Conservation (phyloP, 2,888 invertebrate genomes). For the Tribolium freemani region DNA sequence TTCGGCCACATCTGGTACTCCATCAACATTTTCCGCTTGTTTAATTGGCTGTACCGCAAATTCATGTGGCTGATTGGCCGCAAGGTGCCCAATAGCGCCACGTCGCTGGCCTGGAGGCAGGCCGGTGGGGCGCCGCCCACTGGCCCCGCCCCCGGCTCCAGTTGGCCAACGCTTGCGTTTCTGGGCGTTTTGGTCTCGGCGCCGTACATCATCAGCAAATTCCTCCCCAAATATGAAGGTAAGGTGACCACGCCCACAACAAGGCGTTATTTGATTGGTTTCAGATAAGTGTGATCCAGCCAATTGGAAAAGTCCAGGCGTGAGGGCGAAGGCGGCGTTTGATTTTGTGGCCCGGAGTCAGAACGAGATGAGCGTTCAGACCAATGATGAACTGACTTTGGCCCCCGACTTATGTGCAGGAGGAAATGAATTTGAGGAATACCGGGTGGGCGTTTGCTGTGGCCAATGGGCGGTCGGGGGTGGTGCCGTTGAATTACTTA, state of each 20-base stretch:
- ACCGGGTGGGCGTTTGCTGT: constrained; percentile 79
- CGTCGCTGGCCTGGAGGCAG: constrained; percentile 67
- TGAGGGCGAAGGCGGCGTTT: constrained; percentile 77
- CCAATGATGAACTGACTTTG: constrained; percentile 83
- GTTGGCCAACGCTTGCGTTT: constrained; percentile 93
- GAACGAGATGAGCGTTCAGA: constrained; percentile 83
- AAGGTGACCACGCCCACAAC: constrained; percentile 57
- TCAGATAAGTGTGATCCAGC: constrained; percentile 72
- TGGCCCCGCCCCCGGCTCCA: constrained; percentile 66
- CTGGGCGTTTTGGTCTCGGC: constrained; percentile 90
- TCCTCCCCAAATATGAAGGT: constrained; percentile 80
- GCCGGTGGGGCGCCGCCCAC: constrained; percentile 61
- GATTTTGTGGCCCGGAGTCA: constrained; percentile 81
- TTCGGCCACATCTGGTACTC: constrained; percentile 91
- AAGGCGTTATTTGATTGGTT: too few species aligned
- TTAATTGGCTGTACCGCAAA: constrained; percentile 86
- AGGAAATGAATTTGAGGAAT: constrained; percentile 73
- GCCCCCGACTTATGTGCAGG: constrained; percentile 90
- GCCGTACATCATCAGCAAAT: constrained; percentile 91
- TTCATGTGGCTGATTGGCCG: constrained; percentile 79
- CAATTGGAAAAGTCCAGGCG: constrained; percentile 78
- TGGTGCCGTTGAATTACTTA: constrained; percentile 77
- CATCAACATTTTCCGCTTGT: constrained; percentile 83
- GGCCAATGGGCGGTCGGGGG: constrained; percentile 71
- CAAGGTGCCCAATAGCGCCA: constrained; percentile 63